Evolutionary conservation across 2,113 vertebrate species (phyloP).

Genomic region (Cochlearius cochlearius): DNA sequence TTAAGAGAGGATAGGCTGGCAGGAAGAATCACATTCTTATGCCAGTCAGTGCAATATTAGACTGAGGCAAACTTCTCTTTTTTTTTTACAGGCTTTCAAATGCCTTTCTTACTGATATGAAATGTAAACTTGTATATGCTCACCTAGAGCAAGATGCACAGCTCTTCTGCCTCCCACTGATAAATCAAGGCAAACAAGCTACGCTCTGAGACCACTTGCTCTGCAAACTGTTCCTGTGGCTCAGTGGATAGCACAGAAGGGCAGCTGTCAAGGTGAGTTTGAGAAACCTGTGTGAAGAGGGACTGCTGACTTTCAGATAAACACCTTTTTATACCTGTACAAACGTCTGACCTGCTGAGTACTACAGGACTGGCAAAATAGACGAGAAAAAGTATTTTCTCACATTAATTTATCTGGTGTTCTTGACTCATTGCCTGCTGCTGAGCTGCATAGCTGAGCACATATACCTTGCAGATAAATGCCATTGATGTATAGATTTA

Average conservation of each 20-base stretch:
- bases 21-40: neutral
- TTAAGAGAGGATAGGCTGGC: neutral
- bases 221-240: neutral
- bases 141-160: neutral
- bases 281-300: neutral
- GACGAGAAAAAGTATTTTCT: neutral
- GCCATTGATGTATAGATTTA: neutral
- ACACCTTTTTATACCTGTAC: neutral
- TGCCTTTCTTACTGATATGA: neutral
- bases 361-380: neutral
- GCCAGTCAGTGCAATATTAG: neutral
- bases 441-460: neutral
- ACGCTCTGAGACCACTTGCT: neutral
- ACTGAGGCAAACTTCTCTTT: neutral
- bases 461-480: neutral
- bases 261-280: neutral
- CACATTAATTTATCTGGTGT: neutral
- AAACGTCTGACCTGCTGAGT: neutral
- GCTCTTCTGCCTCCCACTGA: neutral
- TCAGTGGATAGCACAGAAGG: rapidly evolving
- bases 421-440: neutral
- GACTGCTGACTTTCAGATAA: neutral
- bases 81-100: neutral
- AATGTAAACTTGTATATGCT: neutral
- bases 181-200: neutral